A percentile compares a stretch with the other conserved stretches of the same genome.
Conservation (phyloP, 2,113 vertebrate genomes). For the Penelope pileata region DNA sequence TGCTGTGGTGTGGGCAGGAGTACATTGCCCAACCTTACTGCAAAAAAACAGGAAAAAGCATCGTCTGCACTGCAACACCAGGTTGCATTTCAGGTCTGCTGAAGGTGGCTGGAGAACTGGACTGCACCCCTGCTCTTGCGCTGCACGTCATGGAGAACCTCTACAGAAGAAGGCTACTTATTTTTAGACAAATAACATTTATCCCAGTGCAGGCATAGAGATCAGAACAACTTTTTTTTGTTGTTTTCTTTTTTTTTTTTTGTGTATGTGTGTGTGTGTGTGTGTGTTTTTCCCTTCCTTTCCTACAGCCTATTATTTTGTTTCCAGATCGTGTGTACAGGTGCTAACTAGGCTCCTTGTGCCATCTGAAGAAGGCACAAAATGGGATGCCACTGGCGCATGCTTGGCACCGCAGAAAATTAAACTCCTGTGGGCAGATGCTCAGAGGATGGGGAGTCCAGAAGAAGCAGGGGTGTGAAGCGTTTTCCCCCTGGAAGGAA, state of each 20-base stretch:
- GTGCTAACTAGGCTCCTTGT: background rate
- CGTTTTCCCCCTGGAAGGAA: background rate
- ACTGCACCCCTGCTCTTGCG: background rate
- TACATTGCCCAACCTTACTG: background rate
- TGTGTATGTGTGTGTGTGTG: too few species aligned
- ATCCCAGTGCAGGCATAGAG: background rate
- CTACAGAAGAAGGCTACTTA: too few species aligned
- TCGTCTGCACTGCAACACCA: background rate
- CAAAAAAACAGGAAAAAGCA: background rate
- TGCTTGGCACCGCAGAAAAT: background rate
- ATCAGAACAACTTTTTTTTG: background rate
- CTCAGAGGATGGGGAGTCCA: background rate
- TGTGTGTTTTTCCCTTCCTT: background rate
- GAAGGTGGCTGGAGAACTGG: background rate
- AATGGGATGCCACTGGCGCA: accelerated
- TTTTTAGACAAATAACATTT: too few species aligned
- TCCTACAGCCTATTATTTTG: background rate
- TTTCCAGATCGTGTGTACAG: background rate
- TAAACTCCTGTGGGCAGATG: background rate
- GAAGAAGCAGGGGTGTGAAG: background rate
- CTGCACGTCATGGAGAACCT: background rate
- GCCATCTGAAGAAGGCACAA: background rate
- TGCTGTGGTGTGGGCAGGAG: background rate
- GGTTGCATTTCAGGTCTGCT: background rate
- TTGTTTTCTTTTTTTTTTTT: too few species aligned